phyloP scores from a whole-genome alignment of 1,140 invertebrate genomes.

The Pinna nobilis region DNA sequence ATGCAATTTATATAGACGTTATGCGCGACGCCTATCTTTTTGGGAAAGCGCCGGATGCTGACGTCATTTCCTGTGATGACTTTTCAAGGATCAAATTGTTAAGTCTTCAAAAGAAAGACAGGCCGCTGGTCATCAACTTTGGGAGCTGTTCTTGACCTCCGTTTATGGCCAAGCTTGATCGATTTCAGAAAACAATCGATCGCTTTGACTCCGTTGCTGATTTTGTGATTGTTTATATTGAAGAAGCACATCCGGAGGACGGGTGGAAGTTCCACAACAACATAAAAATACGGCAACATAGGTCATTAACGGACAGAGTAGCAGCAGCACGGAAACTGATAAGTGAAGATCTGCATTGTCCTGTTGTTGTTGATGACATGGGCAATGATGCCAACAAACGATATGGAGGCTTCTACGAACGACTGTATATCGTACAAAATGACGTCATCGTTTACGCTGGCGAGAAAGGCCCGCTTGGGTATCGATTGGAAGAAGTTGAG shows the following conservation, averaged over 20 bases:
- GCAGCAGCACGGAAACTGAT: slow-evolving; percentile 44
- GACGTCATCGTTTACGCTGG: slow-evolving; percentile 50
- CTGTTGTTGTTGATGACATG: slow-evolving; percentile 54
- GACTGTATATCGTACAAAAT: slow-evolving; percentile 57
- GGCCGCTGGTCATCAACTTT: slow-evolving; percentile 60
- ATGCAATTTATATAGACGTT: slow-evolving; percentile 18
- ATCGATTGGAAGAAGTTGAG: slow-evolving; percentile 49
- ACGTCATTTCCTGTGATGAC: slow-evolving; percentile 17
- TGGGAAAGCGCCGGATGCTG: slow-evolving; percentile 17
- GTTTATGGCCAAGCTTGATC: slow-evolving; percentile 54
- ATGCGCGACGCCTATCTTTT: slow-evolving; percentile 29
- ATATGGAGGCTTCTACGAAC: slow-evolving; percentile 54
- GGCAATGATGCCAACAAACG: slow-evolving; percentile 38
- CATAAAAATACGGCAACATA: slow-evolving; percentile 34
- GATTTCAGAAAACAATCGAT: slow-evolving; percentile 46
- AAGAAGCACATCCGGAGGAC: slow-evolving; percentile 60
- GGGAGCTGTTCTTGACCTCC: slow-evolving; percentile 65
- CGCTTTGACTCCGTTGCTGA: slow-evolving; percentile 47
- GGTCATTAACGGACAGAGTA: slow-evolving; percentile 47
- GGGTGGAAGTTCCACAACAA: slow-evolving; percentile 55
- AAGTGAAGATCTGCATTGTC: slow-evolving; percentile 5
- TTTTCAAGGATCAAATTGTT: slow-evolving; percentile 12
- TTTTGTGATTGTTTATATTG: slow-evolving; percentile 59
- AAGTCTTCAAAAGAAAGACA: slow-evolving; percentile 30
- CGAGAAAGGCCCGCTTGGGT: slow-evolving; percentile 51